Evolutionary conservation across 2,888 invertebrate genomes (phyloP), one percentile per base, ranked within the genome.

Genomic region (Muscina levida): DNA sequence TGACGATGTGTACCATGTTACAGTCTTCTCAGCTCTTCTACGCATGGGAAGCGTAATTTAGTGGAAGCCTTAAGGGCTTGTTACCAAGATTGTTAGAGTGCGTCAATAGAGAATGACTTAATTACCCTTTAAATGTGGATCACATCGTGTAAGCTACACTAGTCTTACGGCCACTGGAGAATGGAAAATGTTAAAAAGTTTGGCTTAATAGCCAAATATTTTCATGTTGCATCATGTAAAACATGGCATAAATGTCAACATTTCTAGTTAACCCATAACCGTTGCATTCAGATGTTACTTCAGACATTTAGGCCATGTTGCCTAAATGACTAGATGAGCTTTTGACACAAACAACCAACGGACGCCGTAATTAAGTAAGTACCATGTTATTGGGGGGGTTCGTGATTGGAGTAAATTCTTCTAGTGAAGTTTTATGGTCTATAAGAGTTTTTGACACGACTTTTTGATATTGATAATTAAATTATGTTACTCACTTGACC

Each of bases 71-170:
- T 31, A 31, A 59, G 59, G 8, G 59, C 59, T 39, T 59, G 59
- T 59, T 59, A 31, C 19, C 19, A 11, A 59, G 31, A 31, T 57
- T 57, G 57, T 57, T 15, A 57, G 24, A 5, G 11, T 19, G 6
- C 22, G 42, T n/a, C n/a, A n/a, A n/a, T 13, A 62, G 8, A 15
- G 22, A 13, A 42, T 62, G 42, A 2, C 62, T 62, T 62, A 62
- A 62, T 62, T 62, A 62, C 62, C 62, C 22, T 19, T 51, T 13
- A 62, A 62, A 62, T 62, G 39, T 62, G 42, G 62, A 62, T 37
- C 42, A 62, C 22, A 51, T 17, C 42, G 22, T 42, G 2, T 62
- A 1, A 0, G 59, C 17, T 10, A 11, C 37, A 19, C 17, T 57
- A 1, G 57, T 31, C 57, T 37, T 15, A 8, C 57, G 15, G 57